Conservation (phyloP, 2,888 invertebrate species). For the Nemotelus nigrinus region DNA sequence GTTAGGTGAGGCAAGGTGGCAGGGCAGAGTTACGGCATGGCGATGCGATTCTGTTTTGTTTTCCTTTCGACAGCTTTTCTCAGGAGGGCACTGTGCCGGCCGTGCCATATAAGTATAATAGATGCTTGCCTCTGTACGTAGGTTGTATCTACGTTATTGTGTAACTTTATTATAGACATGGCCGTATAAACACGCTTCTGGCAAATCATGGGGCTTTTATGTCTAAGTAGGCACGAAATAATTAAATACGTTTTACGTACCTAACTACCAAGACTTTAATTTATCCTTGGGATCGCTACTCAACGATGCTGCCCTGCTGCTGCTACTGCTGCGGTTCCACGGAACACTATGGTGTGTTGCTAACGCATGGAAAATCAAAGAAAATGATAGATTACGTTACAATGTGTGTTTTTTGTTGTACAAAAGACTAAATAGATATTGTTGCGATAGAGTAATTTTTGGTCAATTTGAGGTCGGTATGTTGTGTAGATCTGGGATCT, state of each 20-base stretch:
- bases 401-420: constrained; percentile 10
- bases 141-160: no score
- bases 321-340: not conserved
- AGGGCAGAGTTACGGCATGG: no score
- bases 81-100: constrained; percentile 34
- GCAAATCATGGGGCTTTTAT: not conserved
- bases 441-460: constrained; percentile 28
- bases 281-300: no score
- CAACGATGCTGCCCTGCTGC: not conserved
- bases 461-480: not conserved
- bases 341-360: constrained; percentile 18
- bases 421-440: not conserved
- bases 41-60: no score
- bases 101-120: not conserved
- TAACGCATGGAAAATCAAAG: constrained; percentile 1
- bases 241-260: not conserved
- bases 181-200: not conserved
- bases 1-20: not conserved
- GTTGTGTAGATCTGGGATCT: not conserved
- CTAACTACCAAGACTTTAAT: no score
- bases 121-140: no score
- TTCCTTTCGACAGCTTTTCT: not conserved
- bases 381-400: constrained; percentile 27
- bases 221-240: not conserved
- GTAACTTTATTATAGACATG: not conserved